Conservation (phyloP, 2,113 vertebrate species). For the Phainopepla nitens region DNA sequence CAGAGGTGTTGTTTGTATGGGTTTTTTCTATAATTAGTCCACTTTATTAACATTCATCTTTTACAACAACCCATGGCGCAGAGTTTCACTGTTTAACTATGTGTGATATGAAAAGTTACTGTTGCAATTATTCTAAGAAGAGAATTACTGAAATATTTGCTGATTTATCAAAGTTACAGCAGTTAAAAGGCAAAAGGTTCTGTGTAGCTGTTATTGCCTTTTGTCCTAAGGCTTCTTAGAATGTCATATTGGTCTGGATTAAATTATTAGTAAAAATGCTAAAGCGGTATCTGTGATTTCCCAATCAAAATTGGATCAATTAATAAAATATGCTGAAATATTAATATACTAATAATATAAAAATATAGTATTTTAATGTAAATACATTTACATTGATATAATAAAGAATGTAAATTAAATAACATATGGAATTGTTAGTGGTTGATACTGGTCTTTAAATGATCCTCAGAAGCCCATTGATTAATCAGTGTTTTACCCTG, state of each 20-base stretch:
- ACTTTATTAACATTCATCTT: background rate
- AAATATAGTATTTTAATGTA: background rate
- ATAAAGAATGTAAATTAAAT: background rate
- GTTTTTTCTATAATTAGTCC: background rate
- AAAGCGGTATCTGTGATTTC: background rate
- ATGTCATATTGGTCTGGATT: background rate
- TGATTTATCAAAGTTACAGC: background rate
- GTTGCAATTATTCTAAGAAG: slow-evolving; percentile 18
- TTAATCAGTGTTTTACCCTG: background rate
- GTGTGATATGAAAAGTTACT: slow-evolving; percentile 15
- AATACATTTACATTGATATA: background rate
- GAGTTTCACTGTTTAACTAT: slow-evolving; percentile 4
- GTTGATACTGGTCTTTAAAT: background rate
- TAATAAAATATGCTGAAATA: background rate
- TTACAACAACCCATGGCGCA: background rate
- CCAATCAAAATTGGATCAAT: background rate
- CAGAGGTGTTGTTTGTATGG: background rate
- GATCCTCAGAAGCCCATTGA: background rate
- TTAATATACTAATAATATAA: background rate
- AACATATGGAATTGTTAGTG: background rate
- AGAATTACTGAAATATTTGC: slow-evolving; percentile 22
- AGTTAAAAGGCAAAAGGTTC: background rate
- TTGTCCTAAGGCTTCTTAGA: background rate
- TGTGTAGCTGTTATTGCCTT: background rate
- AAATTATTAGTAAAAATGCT: background rate